phyloP scores from a whole-genome alignment of 2,888 invertebrate genomes.

The Epinotia ramella region DNA sequence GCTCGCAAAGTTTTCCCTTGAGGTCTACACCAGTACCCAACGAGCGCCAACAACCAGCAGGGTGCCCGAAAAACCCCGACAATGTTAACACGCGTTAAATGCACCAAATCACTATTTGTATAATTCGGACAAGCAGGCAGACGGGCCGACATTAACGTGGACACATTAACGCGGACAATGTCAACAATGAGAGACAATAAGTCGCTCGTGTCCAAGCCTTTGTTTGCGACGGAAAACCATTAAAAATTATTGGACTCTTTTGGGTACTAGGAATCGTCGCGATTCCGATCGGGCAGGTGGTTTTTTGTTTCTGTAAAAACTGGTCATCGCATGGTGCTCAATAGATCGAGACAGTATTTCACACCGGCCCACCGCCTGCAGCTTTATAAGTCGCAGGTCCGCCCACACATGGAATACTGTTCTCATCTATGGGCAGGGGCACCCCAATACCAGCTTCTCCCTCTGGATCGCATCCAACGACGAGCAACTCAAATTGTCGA shows the following conservation, averaged over 20 bases:
- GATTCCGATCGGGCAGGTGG: conserved; percentile 34
- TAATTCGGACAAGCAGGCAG: conserved; percentile 61
- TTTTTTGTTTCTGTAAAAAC: conserved; percentile 1
- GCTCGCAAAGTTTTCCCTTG: conserved; percentile 29
- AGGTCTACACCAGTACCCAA: conserved; percentile 35
- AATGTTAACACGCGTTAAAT: conserved; percentile 70
- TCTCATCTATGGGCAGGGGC: no score
- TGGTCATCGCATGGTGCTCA: no score
- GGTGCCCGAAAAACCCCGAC: conserved; percentile 50
- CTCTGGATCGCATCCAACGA: no score
- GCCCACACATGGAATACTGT: no score
- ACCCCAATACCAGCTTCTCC: no score
- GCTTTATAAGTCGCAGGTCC: no score
- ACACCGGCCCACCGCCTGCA: no score
- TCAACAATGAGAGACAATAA: conserved; percentile 62
- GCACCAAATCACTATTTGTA: conserved; percentile 73
- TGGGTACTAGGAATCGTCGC: conserved; percentile 66
- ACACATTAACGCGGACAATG: conserved; percentile 74
- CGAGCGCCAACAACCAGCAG: conserved; percentile 48
- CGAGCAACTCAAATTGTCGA: no score
- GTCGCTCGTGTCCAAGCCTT: conserved; percentile 61
- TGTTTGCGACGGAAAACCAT: conserved; percentile 78
- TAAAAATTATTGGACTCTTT: conserved; percentile 74
- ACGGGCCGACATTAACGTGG: conserved; percentile 69
- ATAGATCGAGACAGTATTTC: no score